A percentile compares a stretch with the other conserved stretches of the same genome.
Conservation (phyloP, 2,888 invertebrate genomes). For the Fragum sueziense region DNA sequence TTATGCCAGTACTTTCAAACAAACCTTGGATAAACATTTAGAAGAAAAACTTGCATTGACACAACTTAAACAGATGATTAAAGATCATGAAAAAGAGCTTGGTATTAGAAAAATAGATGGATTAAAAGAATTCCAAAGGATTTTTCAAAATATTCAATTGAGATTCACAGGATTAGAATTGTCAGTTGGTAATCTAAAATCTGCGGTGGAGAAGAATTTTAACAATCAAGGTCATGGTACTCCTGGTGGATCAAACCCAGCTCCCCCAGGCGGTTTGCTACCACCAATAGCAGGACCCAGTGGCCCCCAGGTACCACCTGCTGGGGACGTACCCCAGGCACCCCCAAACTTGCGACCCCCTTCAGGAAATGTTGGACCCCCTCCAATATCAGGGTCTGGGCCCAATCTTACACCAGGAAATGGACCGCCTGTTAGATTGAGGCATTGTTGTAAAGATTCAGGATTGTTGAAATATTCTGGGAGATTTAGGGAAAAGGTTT, state of each 20-base stretch:
- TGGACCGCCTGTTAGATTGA: slow-evolving; percentile 9
- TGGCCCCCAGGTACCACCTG: not conserved
- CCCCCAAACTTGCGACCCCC: not conserved
- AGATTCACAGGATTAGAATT: slow-evolving; percentile 40
- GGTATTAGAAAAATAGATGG: slow-evolving; percentile 37
- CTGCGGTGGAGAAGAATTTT: slow-evolving; percentile 28
- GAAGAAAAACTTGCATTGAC: slow-evolving; percentile 34
- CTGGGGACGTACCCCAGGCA: not conserved
- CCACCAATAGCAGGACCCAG: not conserved
- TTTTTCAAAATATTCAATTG: slow-evolving; percentile 33
- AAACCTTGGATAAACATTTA: slow-evolving; percentile 43
- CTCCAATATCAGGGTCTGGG: not conserved
- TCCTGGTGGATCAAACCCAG: not conserved
- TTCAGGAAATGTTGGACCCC: not conserved
- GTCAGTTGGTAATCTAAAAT: slow-evolving; percentile 37
- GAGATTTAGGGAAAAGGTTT: slow-evolving; percentile 39
- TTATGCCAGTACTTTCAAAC: slow-evolving; percentile 31
- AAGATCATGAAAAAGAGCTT: slow-evolving; percentile 35
- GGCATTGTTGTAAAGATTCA: slow-evolving; percentile 31
- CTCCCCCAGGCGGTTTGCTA: not conserved
- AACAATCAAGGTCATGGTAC: not conserved
- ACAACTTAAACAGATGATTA: slow-evolving; percentile 38
- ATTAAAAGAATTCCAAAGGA: slow-evolving; percentile 27
- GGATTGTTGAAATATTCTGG: slow-evolving; percentile 32
- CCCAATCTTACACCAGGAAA: slow-evolving; percentile 8